Base-by-base conservation (phyloP, 2,113 vertebrate genomes). In the Salvelinus alpinus region DNA sequence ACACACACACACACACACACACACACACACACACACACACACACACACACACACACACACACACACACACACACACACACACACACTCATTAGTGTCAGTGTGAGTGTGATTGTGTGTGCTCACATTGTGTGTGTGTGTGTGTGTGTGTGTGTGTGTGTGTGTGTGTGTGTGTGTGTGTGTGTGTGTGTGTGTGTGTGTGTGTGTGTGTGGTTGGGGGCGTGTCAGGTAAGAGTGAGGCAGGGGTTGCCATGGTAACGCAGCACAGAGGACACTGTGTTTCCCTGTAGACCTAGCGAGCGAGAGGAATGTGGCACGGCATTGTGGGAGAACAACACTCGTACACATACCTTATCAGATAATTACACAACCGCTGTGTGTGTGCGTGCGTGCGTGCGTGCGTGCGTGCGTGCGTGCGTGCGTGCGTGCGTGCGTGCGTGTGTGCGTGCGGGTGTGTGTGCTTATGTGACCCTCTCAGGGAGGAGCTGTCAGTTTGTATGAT, bases 261-360 rank as follows among this genome's bases (percentile, higher is more conserved):
- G 31, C 47, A 78, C 71, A 78, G 77, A 62, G 64, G 34, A 71
- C 65, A 78, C 71, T 69, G 64, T 78, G 71, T 78, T 78, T 78
- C 34, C 71, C 47, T 73, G 77, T 27, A 34, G 77, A 73, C 54
- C 77, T 27, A 29, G 14, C 16, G 31, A 65, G 70, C 11, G 47
- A 68, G 64, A 68, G 51, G 71, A 69, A 78, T 78, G 71, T 73
- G 66, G 71, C 77, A 62, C 13, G 57, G 51, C 20, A 73, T 73
- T 73, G 77, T 65, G 54, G 76, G 18, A 31, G 29, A 67, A 8
- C 29, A 34, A 73, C 64, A 38, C 47, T 48, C 27, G 18, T 73
- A 29, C 34, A 51, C 77, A 64, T 64, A 73, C 71, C 71, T 68
- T 73, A 73, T 73, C 71, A 78, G 71, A 78, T 69, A 69, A 78